These are phyloP conservation scores for Phoxinus phoxinus DNA, from an alignment of 2,113 vertebrate genomes.

Conservation along the genomic window DNA sequence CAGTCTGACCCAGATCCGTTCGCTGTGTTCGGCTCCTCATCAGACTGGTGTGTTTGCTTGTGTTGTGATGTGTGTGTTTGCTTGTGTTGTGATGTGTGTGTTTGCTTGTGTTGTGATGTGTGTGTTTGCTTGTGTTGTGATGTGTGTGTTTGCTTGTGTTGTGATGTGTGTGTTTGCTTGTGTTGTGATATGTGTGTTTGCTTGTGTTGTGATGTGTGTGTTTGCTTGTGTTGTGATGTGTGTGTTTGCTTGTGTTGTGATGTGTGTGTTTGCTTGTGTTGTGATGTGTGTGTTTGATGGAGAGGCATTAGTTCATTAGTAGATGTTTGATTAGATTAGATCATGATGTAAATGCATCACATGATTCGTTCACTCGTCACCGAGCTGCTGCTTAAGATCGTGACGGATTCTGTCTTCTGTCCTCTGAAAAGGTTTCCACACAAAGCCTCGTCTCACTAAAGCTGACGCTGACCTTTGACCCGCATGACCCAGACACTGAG, in stretches of 20 bases:
- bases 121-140: neutral
- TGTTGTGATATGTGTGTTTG: no score
- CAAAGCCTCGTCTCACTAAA: neutral
- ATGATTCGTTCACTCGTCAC: neutral
- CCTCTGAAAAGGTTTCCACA: neutral
- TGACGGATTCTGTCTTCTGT: neutral
- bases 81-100: no score
- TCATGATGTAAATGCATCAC: neutral
- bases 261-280: no score
- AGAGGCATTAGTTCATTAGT: no score
- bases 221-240: no score
- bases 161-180: no score
- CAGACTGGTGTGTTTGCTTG: neutral
- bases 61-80: no score
- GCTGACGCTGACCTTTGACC: constrained; percentile 25
- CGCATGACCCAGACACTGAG: neutral
- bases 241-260: neutral
- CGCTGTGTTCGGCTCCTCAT: neutral
- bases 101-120: no score
- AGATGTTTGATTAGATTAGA: no score
- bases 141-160: no score
- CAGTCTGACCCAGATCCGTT: neutral
- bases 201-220: neutral
- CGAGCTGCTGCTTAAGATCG: neutral
- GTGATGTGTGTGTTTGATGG: no score